These are phyloP conservation scores for Tuta absoluta DNA, from an alignment of 2,888 invertebrate genomes.

Conservation along the genomic window DNA sequence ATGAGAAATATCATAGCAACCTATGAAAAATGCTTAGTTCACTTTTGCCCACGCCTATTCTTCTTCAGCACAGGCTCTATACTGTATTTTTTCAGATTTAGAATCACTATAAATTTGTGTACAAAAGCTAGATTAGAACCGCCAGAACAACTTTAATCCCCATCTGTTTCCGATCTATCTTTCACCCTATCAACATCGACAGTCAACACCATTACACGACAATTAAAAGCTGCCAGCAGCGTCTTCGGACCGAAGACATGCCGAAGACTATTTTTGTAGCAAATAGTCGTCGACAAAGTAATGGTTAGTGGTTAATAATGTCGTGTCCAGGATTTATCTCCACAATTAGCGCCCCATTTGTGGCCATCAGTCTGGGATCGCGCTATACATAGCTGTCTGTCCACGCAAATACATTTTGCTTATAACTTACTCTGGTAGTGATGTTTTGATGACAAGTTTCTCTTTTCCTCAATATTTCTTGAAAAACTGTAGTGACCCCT, in stretches of 20 bases:
- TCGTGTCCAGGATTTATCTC: constrained; percentile 32
- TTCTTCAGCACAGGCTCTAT: too few species aligned
- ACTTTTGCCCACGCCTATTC: too few species aligned
- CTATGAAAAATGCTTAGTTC: too few species aligned
- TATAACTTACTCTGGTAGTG: constrained; percentile 18
- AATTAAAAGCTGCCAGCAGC: background rate
- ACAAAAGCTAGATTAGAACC: too few species aligned
- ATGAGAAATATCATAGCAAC: too few species aligned
- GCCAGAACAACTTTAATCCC: too few species aligned
- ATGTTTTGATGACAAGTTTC: background rate
- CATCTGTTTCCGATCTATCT: background rate
- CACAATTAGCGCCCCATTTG: constrained; percentile 36
- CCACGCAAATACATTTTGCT: constrained; percentile 19
- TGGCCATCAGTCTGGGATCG: constrained; percentile 32
- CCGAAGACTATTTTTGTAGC: background rate
- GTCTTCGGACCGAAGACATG: background rate
- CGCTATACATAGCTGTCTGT: constrained; percentile 21
- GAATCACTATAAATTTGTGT: background rate
- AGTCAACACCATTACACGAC: background rate
- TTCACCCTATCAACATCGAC: background rate
- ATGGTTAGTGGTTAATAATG: constrained; percentile 27
- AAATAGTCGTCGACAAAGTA: constrained; percentile 13
- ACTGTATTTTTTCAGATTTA: too few species aligned
- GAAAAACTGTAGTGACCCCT: too few species aligned
- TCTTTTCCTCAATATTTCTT: background rate